A percentile compares a stretch with the other conserved stretches of the same genome.
Conservation (phyloP, 2,888 invertebrate genomes). For the Drosophila cracens region DNA sequence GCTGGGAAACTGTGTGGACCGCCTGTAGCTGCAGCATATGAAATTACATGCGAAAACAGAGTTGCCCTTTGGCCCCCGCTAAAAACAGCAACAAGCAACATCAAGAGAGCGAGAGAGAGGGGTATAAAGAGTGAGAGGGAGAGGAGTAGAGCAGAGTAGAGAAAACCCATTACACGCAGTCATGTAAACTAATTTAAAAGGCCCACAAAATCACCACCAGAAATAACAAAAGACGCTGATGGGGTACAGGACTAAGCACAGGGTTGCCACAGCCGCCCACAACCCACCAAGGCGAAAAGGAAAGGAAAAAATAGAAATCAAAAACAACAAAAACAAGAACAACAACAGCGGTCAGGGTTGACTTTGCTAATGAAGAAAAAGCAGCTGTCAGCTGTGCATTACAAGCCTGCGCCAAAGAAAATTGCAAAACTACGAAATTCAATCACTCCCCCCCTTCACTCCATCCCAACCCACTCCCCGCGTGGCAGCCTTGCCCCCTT, state of each 20-base stretch:
- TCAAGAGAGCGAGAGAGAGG: background rate
- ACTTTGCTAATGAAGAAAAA: slow-evolving; percentile 80
- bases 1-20: slow-evolving; percentile 32
- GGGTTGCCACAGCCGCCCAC: slow-evolving; percentile 13
- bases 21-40: slow-evolving; percentile 73
- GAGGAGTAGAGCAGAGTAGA: background rate
- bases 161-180: slow-evolving; percentile 76
- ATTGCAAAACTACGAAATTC: slow-evolving; percentile 80
- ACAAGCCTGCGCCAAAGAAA: slow-evolving; percentile 68
- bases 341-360: slow-evolving; percentile 64
- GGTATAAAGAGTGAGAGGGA: background rate
- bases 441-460: slow-evolving; percentile 56
- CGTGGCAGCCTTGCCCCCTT: background rate
- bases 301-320: background rate
- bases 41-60: slow-evolving; percentile 56
- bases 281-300: background rate
- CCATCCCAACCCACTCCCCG: background rate
- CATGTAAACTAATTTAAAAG: slow-evolving; percentile 80
- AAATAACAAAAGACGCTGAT: slow-evolving; percentile 57
- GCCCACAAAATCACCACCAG: slow-evolving; percentile 78
- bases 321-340: background rate
- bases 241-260: slow-evolving; percentile 15
- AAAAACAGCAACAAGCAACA: slow-evolving; percentile 30
- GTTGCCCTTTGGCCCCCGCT: slow-evolving; percentile 24
- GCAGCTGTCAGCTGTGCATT: slow-evolving; percentile 81